These are phyloP conservation scores for Microtus pennsylvanicus DNA, from an alignment of 2,113 vertebrate genomes.

Conservation along the genomic window DNA sequence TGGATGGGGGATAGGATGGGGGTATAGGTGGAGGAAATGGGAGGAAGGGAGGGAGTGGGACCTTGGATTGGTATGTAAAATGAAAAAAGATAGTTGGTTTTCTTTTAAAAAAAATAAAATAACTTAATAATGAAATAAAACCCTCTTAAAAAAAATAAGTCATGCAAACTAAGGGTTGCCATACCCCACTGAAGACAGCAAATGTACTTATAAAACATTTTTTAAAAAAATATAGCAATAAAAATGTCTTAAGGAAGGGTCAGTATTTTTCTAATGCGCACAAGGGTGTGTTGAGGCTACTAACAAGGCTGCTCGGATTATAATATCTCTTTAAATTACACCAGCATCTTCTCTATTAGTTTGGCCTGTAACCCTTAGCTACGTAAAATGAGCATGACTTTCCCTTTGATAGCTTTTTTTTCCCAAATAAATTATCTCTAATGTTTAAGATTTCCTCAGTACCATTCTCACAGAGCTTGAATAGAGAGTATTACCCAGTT, in stretches of 20 bases:
- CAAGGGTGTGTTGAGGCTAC: neutral
- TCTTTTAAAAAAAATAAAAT: too few relatives aligned
- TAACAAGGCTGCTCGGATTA: neutral
- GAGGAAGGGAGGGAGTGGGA: too few relatives aligned
- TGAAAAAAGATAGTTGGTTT: too few relatives aligned
- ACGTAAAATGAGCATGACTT: neutral
- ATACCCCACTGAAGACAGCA: neutral
- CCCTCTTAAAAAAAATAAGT: neutral
- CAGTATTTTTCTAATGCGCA: slow-evolving; percentile 25
- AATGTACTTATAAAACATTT: neutral
- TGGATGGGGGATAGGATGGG: too few relatives aligned
- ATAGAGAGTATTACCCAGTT: neutral
- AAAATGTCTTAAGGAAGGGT: neutral
- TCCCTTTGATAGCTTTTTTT: neutral
- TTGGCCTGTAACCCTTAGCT: neutral
- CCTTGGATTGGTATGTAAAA: too few relatives aligned
- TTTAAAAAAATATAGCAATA: neutral
- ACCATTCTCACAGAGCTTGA: neutral
- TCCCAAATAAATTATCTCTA: neutral
- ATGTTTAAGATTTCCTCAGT: neutral
- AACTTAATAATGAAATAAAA: too few relatives aligned
- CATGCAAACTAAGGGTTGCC: neutral
- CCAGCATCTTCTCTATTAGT: neutral
- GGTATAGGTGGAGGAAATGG: too few relatives aligned
- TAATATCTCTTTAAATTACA: neutral